Percentiles rank a stretch among this genome's conserved stretches.
phyloP scores from a whole-genome alignment of 2,888 invertebrate genomes.

The Pediacus dermestoides region DNA sequence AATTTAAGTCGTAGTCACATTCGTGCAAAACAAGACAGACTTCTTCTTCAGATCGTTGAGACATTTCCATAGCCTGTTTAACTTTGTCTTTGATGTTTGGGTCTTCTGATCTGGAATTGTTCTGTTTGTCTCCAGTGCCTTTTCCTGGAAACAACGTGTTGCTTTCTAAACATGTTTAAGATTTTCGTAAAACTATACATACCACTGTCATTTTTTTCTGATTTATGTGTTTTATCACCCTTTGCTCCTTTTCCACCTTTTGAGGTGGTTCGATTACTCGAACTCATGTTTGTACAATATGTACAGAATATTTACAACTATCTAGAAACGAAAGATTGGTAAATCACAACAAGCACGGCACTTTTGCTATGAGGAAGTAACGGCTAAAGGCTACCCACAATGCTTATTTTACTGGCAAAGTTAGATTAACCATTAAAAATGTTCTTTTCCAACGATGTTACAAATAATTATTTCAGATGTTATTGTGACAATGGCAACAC shows the following conservation, averaged over 20 bases:
- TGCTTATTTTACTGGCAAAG: conserved; percentile 11
- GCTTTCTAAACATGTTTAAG: background rate
- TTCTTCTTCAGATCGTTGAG: conserved; percentile 84
- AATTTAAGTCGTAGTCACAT: conserved; percentile 83
- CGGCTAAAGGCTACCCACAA: background rate
- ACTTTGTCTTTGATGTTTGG: conserved; percentile 66
- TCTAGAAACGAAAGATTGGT: no score
- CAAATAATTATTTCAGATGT: no score
- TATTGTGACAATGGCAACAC: background rate
- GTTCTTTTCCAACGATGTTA: no score
- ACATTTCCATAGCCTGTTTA: conserved; percentile 84
- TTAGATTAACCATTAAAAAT: no score
- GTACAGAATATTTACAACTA: conserved; percentile 77
- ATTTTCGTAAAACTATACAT: conserved; percentile 24
- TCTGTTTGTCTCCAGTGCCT: conserved; percentile 41
- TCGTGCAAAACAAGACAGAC: conserved; percentile 91
- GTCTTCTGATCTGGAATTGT: conserved; percentile 53
- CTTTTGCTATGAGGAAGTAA: no score
- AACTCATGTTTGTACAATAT: conserved; percentile 72
- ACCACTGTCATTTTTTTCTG: conserved; percentile 47
- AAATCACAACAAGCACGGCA: no score
- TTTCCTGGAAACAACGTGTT: conserved; percentile 39
- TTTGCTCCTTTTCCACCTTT: conserved; percentile 57
- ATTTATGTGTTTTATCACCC: conserved; percentile 47
- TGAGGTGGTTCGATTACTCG: conserved; percentile 65